Percentiles rank a stretch among this genome's conserved stretches.
These are phyloP conservation scores for Pao palembangensis DNA, from an alignment of 2,113 vertebrate species.

Conservation along the genomic window DNA sequence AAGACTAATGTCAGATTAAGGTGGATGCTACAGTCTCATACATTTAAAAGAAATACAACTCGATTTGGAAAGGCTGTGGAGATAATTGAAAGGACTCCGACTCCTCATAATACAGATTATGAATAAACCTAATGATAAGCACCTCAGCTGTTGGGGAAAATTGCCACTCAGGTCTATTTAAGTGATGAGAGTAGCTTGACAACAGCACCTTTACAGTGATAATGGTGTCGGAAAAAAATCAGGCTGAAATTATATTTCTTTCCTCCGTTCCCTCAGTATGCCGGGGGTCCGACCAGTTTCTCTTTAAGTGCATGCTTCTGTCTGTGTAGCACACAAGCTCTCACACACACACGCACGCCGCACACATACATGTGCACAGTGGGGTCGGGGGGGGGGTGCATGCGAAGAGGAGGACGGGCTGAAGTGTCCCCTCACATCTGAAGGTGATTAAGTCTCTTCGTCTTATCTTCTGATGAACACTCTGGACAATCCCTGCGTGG, in stretches of 20 bases:
- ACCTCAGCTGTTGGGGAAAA: constrained; percentile 17
- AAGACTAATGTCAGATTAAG: constrained; percentile 4
- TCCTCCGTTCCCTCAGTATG: not conserved
- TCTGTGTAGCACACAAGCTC: constrained; percentile 4
- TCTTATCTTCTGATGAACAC: constrained; percentile 77
- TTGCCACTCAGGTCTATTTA: constrained; percentile 28
- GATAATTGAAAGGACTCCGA: constrained; percentile 28
- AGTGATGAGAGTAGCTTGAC: constrained; percentile 17
- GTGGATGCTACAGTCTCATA: constrained; percentile 15
- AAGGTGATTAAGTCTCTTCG: constrained; percentile 71
- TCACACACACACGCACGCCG: constrained; percentile 11
- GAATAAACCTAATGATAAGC: constrained; percentile 31
- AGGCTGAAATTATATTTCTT: not conserved
- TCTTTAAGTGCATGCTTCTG: constrained; percentile 40
- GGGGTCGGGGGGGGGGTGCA: constrained; percentile 58
- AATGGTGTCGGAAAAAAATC: constrained; percentile 2
- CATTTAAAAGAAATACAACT: constrained; percentile 22
- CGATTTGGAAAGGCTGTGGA: constrained; percentile 12
- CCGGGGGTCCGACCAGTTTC: not conserved
- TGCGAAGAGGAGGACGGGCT: constrained; percentile 61
- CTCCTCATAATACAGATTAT: constrained; percentile 17
- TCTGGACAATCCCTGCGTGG: constrained; percentile 45
- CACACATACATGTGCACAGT: constrained; percentile 21
- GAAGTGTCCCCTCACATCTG: constrained; percentile 71
- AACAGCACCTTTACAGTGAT: constrained; percentile 3